A percentile compares a stretch with the other conserved stretches of the same genome.
phyloP scores from a whole-genome alignment of 2,113 vertebrate species.

The Manacus vitellinus region DNA sequence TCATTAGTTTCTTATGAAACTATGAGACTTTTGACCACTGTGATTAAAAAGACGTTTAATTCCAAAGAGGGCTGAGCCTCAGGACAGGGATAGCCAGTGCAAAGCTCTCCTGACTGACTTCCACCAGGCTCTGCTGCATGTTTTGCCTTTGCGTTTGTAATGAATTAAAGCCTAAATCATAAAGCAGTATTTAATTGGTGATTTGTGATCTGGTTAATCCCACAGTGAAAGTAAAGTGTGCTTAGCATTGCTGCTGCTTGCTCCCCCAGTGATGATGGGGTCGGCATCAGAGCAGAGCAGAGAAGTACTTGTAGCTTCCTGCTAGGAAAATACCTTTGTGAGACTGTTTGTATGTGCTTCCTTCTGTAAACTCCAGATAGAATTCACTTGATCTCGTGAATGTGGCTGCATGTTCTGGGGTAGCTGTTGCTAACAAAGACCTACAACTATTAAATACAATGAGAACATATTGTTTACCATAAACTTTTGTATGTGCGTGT shows the following conservation, averaged over 20 bases:
- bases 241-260: not conserved
- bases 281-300: not conserved
- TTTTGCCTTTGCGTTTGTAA: not conserved
- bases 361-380: constrained; percentile 53
- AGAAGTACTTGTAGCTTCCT: constrained; percentile 28
- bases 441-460: not conserved
- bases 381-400: not conserved
- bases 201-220: constrained; percentile 65
- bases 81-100: not conserved
- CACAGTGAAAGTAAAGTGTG: not conserved
- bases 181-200: constrained; percentile 15
- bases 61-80: not conserved
- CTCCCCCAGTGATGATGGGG: not conserved
- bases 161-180: not conserved
- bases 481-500: not conserved
- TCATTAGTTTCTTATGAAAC: not conserved
- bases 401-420: not conserved
- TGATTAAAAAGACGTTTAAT: not conserved
- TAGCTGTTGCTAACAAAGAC: constrained; percentile 11
- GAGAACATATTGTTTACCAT: not conserved
- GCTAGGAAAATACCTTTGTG: constrained; percentile 34
- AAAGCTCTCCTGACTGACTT: not conserved
- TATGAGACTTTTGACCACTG: not conserved
- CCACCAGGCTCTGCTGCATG: not conserved
- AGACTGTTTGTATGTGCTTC: constrained; percentile 9